Evolutionary conservation across 2,113 vertebrate genomes (phyloP), one percentile per base, ranked within the genome.

Genomic region (Clarias magur): DNA sequence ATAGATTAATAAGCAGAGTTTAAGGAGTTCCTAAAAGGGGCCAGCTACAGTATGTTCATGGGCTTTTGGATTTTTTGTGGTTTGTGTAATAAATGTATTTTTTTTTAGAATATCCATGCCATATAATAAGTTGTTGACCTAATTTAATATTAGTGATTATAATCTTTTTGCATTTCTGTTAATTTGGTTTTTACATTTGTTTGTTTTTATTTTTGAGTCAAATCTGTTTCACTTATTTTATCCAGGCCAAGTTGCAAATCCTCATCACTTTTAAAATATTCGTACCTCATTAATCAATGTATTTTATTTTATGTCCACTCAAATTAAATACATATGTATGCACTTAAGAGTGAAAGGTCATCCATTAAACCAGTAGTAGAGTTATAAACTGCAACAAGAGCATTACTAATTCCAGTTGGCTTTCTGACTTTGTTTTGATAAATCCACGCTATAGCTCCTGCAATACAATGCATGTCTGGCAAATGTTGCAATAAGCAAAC

Each of bases 351-450:
- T 65, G 34, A 48, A 59, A 5, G 67, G 25, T 82, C 9, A 80
- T 84, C 87, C 82, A 70, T 86, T 90, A 67, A 82, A 60, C 75
- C 48, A 86, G 84, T 62, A 87, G 85, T 89, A 72, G 89, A 90
- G 89, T 87, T 90, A 89, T 84, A 85, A 85, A 84, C 82, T 86
- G 92, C 4, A 23, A 85, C 89, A 75, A 82, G 90, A 88, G 88
- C 88, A 88, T 75, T 88, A 89, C 88, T 27, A 85, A 92, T 93
- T 92, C 91, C 91, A 90, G 86, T 91, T 92, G 93, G 92, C 92
- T 90, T 16, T 48, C 82, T 54, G 88, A 87, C 91, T 91, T 79
- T 88, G 81, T 86, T 63, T 83, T 48, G 57, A 72, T 78, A 72
- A 38, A 65, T 57, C 16, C 56, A 73, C 81, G 60, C 13, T 85